A percentile compares a stretch with the other conserved stretches of the same genome.
Evolutionary conservation across 1,140 invertebrate species (phyloP).

Genomic region (Papilio xuthus): DNA sequence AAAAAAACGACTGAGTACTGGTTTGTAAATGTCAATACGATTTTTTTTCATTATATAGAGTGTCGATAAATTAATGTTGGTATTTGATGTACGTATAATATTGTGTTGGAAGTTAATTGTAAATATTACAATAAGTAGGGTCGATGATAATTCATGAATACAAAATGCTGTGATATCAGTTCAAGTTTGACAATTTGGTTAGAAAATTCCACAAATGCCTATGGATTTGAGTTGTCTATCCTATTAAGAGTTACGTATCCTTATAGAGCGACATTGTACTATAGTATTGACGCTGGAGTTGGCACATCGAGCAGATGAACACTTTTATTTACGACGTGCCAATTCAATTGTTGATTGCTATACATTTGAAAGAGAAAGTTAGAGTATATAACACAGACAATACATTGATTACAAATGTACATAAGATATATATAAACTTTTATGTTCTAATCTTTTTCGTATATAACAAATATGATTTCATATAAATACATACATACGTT

Average conservation of each 20-base stretch:
- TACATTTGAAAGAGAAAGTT: background rate
- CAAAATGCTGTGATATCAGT: conserved; percentile 80
- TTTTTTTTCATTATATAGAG: conserved; percentile 46
- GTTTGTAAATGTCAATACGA: conserved; percentile 36
- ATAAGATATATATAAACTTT: conserved; percentile 24
- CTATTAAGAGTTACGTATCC: conserved; percentile 24
- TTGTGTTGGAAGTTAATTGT: conserved; percentile 57
- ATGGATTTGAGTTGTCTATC: conserved; percentile 36
- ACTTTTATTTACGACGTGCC: background rate
- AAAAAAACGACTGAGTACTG: conserved; percentile 50
- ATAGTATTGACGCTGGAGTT: background rate
- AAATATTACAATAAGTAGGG: conserved; percentile 63
- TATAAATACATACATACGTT: too few relatives aligned
- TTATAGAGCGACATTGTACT: conserved; percentile 8
- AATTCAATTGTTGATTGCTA: background rate
- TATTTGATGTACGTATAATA: conserved; percentile 40
- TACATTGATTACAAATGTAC: conserved; percentile 24
- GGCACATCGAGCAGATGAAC: background rate
- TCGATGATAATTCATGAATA: conserved; percentile 63
- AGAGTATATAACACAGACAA: conserved; percentile 4
- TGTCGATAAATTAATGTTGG: conserved; percentile 42
- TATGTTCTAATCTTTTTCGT: background rate
- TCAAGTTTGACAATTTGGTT: conserved; percentile 59
- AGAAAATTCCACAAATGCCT: conserved; percentile 36
- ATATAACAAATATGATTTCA: background rate